Percentiles rank a stretch among this genome's conserved stretches.
phyloP scores from a whole-genome alignment of 2,797 vertebrate species.

The Falco rusticolus region DNA sequence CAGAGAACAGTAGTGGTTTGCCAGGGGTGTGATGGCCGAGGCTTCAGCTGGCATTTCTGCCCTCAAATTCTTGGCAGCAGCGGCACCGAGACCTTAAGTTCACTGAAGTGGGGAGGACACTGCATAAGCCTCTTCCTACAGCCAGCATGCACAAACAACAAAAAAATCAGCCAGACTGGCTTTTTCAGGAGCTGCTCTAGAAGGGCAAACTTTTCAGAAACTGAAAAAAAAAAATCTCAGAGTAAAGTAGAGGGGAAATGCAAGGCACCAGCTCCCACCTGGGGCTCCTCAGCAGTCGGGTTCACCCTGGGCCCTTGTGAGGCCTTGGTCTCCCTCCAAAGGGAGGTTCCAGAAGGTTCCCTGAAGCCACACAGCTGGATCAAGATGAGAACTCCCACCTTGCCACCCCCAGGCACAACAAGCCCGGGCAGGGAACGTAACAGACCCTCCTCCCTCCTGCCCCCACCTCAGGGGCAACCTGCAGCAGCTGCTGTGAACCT shows the following conservation, averaged over 20 bases:
- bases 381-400: background rate
- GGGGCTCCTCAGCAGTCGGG: accelerated
- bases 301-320: background rate
- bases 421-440: background rate
- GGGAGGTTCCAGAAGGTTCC: background rate
- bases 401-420: no score
- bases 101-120: background rate
- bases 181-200: background rate
- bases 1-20: background rate
- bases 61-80: background rate
- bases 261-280: accelerated
- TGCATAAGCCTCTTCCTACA: background rate
- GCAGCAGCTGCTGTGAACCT: background rate
- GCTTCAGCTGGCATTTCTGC: background rate
- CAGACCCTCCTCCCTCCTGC: background rate
- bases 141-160: background rate
- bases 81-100: background rate
- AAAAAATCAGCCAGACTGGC: background rate
- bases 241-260: background rate
- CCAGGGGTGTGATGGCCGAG: background rate
- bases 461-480: background rate
- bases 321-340: background rate
- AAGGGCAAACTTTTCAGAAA: background rate
- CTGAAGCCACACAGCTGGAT: background rate
- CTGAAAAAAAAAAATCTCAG: background rate